A percentile compares a stretch with the other conserved stretches of the same genome.
phyloP scores from a whole-genome alignment of 1,140 invertebrate genomes.

The Hycleus phaleratus region DNA sequence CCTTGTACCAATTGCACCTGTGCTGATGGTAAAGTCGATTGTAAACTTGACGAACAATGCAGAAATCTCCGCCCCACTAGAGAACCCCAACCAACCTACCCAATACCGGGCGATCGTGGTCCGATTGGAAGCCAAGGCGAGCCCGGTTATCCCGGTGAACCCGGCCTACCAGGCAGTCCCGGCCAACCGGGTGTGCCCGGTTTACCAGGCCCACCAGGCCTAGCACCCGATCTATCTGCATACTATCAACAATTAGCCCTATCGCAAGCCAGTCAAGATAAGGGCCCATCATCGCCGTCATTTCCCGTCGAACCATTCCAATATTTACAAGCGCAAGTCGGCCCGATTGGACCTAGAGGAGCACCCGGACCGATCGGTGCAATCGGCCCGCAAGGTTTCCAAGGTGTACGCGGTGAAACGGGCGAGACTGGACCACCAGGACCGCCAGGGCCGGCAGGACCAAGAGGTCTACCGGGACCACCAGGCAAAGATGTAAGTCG shows the following conservation, averaged over 20 bases:
- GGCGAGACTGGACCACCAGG: slow-evolving; percentile 61
- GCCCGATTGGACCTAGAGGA: slow-evolving; percentile 63
- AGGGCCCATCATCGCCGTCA: slow-evolving; percentile 54
- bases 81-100: slow-evolving; percentile 6
- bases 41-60: slow-evolving; percentile 40
- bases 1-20: slow-evolving; percentile 59
- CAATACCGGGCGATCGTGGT: slow-evolving; percentile 23
- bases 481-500: slow-evolving; percentile 68
- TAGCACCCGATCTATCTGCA: slow-evolving; percentile 62
- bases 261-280: slow-evolving; percentile 60
- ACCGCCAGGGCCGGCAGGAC: slow-evolving; percentile 55
- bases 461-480: slow-evolving; percentile 56
- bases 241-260: slow-evolving; percentile 58
- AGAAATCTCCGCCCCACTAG: slow-evolving; percentile 19
- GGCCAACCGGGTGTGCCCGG: slow-evolving; percentile 62
- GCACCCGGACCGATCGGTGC: slow-evolving; percentile 57
- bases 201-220: slow-evolving; percentile 59
- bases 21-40: slow-evolving; percentile 48
- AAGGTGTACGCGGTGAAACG: slow-evolving; percentile 69
- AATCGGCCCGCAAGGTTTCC: slow-evolving; percentile 68
- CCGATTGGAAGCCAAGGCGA: slow-evolving; percentile 40
- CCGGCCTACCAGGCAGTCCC: slow-evolving; percentile 52
- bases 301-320: slow-evolving; percentile 56
- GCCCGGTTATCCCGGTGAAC: slow-evolving; percentile 52
- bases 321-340: slow-evolving; percentile 70